phyloP scores from a whole-genome alignment of 2,113 vertebrate species.

The Atherinomorus stipes region DNA sequence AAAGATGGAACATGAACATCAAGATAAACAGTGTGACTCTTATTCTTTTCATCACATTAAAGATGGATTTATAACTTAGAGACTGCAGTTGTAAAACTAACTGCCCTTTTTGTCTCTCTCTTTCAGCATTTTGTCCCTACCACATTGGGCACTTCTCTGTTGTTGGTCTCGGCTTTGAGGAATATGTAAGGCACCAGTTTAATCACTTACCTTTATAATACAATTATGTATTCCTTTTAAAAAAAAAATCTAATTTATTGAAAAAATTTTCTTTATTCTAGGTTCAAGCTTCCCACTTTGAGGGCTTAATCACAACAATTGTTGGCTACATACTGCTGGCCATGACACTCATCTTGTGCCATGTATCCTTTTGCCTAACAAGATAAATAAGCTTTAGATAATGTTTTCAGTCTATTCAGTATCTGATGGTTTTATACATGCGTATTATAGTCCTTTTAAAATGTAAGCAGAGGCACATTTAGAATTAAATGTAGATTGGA shows the following conservation, averaged over 20 bases:
- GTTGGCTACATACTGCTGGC: slow-evolving; percentile 97
- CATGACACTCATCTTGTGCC: slow-evolving; percentile 95
- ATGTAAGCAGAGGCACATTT: background rate
- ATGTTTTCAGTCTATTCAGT: background rate
- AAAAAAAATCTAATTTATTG: background rate
- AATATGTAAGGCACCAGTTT: slow-evolving; percentile 88
- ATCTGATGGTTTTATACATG: background rate
- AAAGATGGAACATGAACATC: background rate
- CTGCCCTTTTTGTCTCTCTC: background rate
- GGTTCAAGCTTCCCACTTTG: slow-evolving; percentile 98
- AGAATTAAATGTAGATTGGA: background rate
- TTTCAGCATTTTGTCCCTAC: slow-evolving; percentile 96
- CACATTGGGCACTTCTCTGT: slow-evolving; percentile 99
- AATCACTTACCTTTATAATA: background rate
- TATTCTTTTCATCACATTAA: background rate
- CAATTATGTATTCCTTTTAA: background rate
- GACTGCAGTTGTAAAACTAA: background rate
- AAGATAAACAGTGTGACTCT: background rate
- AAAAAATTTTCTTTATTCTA: slow-evolving; percentile 51
- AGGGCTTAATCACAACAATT: slow-evolving; percentile 97
- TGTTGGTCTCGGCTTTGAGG: slow-evolving; percentile 96
- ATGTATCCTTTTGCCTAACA: slow-evolving; percentile 90
- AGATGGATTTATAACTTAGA: background rate
- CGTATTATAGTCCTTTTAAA: background rate
- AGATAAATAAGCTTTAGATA: background rate